Evolutionary conservation across 2,797 vertebrate genomes (phyloP).

Genomic region (Cossypha niveicapilla): DNA sequence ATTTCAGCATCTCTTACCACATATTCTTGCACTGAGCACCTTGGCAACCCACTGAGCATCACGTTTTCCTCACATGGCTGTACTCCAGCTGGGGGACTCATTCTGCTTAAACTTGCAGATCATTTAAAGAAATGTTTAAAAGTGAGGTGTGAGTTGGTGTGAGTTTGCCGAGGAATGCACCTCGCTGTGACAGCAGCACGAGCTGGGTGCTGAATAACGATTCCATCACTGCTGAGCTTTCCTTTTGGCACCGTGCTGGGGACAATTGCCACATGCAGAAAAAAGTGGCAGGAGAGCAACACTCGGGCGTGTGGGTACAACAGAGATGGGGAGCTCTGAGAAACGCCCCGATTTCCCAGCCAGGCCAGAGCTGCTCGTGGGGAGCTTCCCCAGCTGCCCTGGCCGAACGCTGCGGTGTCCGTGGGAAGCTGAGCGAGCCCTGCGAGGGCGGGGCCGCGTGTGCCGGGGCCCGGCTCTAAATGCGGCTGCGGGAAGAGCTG

Average conservation of each 20-base stretch:
- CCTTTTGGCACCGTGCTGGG: background rate
- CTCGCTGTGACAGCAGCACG: background rate
- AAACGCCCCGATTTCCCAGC: background rate
- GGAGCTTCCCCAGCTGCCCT: background rate
- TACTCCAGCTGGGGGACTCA: background rate
- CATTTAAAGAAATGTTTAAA: background rate
- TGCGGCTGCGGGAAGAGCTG: background rate
- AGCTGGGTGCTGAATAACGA: background rate
- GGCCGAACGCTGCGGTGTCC: too few species aligned
- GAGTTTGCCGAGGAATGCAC: background rate
- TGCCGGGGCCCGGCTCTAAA: background rate
- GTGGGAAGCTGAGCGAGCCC: fast-evolving
- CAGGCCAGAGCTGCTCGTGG: fast-evolving
- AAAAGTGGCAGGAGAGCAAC: background rate
- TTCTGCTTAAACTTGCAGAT: background rate
- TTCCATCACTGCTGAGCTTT: background rate
- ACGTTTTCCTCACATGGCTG: background rate
- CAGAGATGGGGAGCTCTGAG: background rate
- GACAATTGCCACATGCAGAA: fast-evolving
- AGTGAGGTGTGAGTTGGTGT: background rate
- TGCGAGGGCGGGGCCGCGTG: fast-evolving
- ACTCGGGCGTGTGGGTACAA: background rate
- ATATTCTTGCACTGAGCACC: background rate
- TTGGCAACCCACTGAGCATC: background rate
- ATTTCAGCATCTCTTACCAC: background rate